These are phyloP conservation scores for Oceanites oceanicus DNA, from an alignment of 2,113 vertebrate species.

Conservation along the genomic window DNA sequence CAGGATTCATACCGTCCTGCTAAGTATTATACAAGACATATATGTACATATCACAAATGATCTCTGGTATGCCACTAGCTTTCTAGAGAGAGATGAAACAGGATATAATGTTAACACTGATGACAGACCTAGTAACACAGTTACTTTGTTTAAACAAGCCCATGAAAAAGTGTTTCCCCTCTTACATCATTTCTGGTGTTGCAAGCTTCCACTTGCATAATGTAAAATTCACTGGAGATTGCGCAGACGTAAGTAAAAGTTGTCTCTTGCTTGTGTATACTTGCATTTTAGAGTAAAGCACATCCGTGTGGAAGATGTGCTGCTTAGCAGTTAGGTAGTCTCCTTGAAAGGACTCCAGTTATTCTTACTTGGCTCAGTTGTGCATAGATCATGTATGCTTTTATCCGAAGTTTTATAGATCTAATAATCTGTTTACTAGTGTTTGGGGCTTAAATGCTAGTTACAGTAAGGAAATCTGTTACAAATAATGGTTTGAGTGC, in stretches of 20 bases:
- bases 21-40: not conserved
- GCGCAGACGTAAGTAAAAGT: not conserved
- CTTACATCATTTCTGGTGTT: not conserved
- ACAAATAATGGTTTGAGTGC: not conserved
- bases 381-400: not conserved
- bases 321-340: not conserved
- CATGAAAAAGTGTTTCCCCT: not conserved
- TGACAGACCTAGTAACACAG: conserved; percentile 7
- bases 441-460: not conserved
- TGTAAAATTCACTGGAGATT: not conserved
- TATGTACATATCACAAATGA: not conserved
- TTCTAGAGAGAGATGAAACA: not conserved
- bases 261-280: not conserved
- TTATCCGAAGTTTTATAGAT: not conserved
- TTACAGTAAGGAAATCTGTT: not conserved
- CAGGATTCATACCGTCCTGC: not conserved
- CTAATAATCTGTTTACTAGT: not conserved
- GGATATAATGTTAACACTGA: not conserved
- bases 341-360: not conserved
- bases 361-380: not conserved
- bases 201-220: conserved; percentile 15
- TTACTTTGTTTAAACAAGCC: conserved; percentile 42
- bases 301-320: not conserved
- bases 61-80: not conserved
- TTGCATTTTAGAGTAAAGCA: not conserved